These are phyloP conservation scores for Drosophila aff. DNA, from an alignment of 1,140 invertebrate genomes.

Conservation along the genomic window DNA sequence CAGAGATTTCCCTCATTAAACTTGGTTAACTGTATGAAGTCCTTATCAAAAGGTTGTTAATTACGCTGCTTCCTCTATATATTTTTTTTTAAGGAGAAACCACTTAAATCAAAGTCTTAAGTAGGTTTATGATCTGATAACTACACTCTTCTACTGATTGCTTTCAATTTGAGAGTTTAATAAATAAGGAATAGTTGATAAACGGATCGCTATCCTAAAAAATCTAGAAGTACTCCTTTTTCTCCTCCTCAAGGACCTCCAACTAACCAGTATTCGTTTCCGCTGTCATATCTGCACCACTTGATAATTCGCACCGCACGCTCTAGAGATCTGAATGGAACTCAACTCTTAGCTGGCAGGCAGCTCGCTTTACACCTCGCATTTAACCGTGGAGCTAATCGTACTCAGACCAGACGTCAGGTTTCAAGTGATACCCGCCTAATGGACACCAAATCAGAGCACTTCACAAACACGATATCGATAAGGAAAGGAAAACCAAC, in stretches of 20 bases:
- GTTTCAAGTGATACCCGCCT: conserved; percentile 33
- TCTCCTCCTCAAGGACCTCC: not conserved
- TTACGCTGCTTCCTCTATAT: not conserved
- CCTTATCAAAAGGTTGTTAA: not conserved
- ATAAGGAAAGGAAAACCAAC: conserved; percentile 28
- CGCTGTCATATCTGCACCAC: conserved; percentile 40
- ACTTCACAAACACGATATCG: conserved; percentile 53
- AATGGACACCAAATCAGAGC: conserved; percentile 54
- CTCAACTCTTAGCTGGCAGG: conserved; percentile 24
- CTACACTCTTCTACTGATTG: not conserved
- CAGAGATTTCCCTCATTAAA: no score
- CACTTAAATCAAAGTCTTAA: conserved; percentile 11
- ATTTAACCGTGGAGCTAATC: conserved; percentile 46
- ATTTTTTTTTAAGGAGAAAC: not conserved
- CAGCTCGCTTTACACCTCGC: conserved; percentile 60
- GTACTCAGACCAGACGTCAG: conserved; percentile 11
- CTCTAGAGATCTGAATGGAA: conserved; percentile 24
- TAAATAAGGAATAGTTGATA: not conserved
- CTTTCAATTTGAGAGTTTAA: not conserved
- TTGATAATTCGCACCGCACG: conserved; percentile 26
- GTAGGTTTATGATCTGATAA: not conserved
- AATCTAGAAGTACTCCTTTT: not conserved
- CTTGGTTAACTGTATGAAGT: not conserved
- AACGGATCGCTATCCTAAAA: not conserved
- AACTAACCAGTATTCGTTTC: conserved; percentile 53